Evolutionary conservation across 2,113 vertebrate species (phyloP).

Genomic region (Parotia lawesii): DNA sequence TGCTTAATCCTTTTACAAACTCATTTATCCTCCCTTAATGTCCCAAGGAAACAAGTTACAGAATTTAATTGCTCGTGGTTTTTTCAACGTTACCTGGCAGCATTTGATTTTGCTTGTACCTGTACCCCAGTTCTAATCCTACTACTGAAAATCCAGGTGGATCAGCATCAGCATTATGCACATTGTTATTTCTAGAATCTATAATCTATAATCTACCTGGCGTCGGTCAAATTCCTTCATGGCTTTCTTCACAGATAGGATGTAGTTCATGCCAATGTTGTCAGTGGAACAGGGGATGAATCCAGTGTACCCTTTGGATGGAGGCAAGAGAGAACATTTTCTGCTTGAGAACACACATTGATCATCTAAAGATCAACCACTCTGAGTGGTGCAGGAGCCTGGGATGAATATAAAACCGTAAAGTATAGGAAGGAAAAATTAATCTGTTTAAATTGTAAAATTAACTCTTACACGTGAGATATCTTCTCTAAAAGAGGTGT

Average conservation of each 20-base stretch:
- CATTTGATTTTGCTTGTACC: neutral
- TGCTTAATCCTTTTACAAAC: conserved; percentile 28
- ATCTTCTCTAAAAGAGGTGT: neutral
- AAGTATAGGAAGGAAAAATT: neutral
- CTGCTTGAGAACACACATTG: neutral
- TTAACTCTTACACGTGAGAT: neutral
- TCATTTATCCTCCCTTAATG: neutral
- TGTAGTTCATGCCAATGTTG: conserved; percentile 27
- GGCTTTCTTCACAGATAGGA: conserved; percentile 42
- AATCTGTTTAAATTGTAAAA: neutral
- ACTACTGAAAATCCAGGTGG: neutral
- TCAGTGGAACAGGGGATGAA: conserved; percentile 56
- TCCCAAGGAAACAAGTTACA: conserved; percentile 14
- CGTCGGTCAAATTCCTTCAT: conserved; percentile 52
- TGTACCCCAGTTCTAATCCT: neutral
- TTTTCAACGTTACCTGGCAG: neutral
- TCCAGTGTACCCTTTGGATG: conserved; percentile 59
- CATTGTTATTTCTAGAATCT: neutral
- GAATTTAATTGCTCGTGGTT: neutral
- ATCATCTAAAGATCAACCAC: neutral
- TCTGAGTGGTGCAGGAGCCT: neutral
- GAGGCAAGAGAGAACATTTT: neutral
- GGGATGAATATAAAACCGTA: neutral
- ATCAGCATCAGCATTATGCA: neutral
- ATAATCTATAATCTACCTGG: conserved; percentile 46